Base-by-base conservation (phyloP, 2,888 invertebrate genomes). In the Drosophila prolongata region DNA sequence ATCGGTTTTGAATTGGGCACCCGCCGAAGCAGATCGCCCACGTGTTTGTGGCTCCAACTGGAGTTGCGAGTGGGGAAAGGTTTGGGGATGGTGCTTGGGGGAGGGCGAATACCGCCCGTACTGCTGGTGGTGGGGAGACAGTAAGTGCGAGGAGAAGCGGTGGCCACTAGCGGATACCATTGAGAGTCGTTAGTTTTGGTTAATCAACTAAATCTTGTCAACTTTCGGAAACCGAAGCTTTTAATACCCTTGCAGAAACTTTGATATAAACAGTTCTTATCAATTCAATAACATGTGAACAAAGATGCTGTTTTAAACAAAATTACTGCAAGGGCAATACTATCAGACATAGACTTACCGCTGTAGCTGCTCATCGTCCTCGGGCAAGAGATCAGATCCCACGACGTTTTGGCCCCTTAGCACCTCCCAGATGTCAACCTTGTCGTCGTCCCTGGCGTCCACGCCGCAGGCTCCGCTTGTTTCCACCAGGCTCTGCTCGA, bases 361-460 rank as follows among this genome's bases (percentile, higher is more conserved):
- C 92, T 98, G 98, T 74, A 98, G 93, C 90, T 97, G 96, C 42
- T 96, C 93, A 88, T 97, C 97, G 86, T 97, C 97, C 91, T 97
- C 97, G 78, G 96, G 95, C 44, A 90, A 54, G 5, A 89, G 79
- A 6, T 94, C 93, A 86, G 83, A 94, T 73, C 94, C 92, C 75
- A 95, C 94, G 40, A 95, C 95, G 55, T 90, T 95, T 85, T 96
- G 96, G 3, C 91, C 91, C 77, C 96, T 95, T 42, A 98, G 92
- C 30, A 98, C 98, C 92, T 98, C 98, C 97, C 98, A 98, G 89
- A 98, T 97, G 91, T 98, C 98, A 77, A 98, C 97, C 96, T 97
- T 92, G 89, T 97, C 97, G 71, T 95, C 94, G 90, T 97, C 97
- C 97, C 49, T 47, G 57, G 95, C 95, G 27, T 77, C 80, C 38